Conservation (phyloP, 1,140 invertebrate species). For the Pseudomyrmex dendroicus region DNA sequence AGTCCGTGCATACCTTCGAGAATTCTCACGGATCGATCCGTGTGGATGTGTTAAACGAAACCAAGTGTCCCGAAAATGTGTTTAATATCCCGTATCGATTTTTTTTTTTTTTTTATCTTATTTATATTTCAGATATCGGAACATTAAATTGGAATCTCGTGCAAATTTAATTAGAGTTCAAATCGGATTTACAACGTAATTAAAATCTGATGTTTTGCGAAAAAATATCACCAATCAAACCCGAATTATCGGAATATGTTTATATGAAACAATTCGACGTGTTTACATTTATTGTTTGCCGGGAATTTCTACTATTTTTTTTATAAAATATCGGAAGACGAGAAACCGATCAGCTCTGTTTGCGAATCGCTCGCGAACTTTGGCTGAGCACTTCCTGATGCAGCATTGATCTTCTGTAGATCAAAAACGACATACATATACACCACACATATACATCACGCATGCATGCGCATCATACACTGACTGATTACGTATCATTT, state of each 20-base stretch:
- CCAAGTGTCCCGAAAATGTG: not conserved
- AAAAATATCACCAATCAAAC: too few species aligned
- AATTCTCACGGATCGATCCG: constrained; percentile 15
- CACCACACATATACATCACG: constrained; percentile 2
- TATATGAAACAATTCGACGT: too few species aligned
- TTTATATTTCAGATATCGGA: not conserved
- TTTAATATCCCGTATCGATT: not conserved
- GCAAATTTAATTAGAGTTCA: too few species aligned
- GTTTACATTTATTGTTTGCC: too few species aligned
- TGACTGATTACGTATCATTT: constrained; percentile 39
- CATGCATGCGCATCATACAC: constrained; percentile 48
- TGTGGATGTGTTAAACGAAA: not conserved
- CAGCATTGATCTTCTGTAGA: constrained; percentile 29
- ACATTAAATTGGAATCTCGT: too few species aligned
- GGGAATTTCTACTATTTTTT: too few species aligned
- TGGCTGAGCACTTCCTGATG: constrained; percentile 50
- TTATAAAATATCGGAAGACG: too few species aligned
- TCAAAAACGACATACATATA: constrained; percentile 21
- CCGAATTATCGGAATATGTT: too few species aligned
- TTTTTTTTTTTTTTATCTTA: not conserved
- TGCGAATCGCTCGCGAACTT: too few species aligned
- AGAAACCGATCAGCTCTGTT: too few species aligned
- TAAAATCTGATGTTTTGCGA: too few species aligned
- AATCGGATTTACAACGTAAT: too few species aligned
- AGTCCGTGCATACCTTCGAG: not conserved